Percentiles rank a stretch among this genome's conserved stretches.
Evolutionary conservation across 2,888 invertebrate genomes (phyloP).

Genomic region (Ophioninae sp.): DNA sequence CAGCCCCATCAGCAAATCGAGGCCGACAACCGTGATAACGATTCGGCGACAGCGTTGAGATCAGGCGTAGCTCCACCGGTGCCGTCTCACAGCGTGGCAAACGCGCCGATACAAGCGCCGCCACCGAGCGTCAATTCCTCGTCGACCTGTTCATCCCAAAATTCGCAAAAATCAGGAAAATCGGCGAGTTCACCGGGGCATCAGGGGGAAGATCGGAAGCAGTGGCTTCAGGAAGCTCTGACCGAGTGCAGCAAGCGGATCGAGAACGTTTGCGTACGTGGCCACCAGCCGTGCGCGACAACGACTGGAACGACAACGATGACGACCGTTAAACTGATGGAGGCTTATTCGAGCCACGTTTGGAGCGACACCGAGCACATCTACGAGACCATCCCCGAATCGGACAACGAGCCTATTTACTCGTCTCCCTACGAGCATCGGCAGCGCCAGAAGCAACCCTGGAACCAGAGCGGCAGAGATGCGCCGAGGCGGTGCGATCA

Average conservation of each 20-base stretch:
- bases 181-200: slow-evolving; percentile 68
- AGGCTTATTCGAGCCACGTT: slow-evolving; percentile 75
- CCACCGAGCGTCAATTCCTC: slow-evolving; percentile 62
- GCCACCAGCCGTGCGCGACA: slow-evolving; percentile 60
- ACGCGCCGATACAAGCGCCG: not conserved
- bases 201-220: slow-evolving; percentile 73
- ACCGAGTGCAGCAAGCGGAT: slow-evolving; percentile 75
- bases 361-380: slow-evolving; percentile 84
- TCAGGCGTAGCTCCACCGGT: slow-evolving; percentile 63
- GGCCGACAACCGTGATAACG: slow-evolving; percentile 48
- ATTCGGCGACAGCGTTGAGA: slow-evolving; percentile 21
- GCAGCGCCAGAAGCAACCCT: slow-evolving; percentile 68
- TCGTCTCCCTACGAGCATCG: slow-evolving; percentile 84
- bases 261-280: slow-evolving; percentile 69
- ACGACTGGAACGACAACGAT: slow-evolving; percentile 77
- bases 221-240: slow-evolving; percentile 73
- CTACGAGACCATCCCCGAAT: slow-evolving; percentile 86
- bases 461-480: slow-evolving; percentile 42
- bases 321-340: slow-evolving; percentile 70
- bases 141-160: slow-evolving; percentile 70
- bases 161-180: slow-evolving; percentile 69
- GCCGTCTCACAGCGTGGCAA: slow-evolving; percentile 51
- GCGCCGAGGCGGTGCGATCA: slow-evolving; percentile 30
- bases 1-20: slow-evolving; percentile 62
- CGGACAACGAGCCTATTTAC: slow-evolving; percentile 85